Percentiles rank a stretch among this genome's conserved stretches.
Conservation (phyloP, 2,888 invertebrate species). For the Portevinia maculata region DNA sequence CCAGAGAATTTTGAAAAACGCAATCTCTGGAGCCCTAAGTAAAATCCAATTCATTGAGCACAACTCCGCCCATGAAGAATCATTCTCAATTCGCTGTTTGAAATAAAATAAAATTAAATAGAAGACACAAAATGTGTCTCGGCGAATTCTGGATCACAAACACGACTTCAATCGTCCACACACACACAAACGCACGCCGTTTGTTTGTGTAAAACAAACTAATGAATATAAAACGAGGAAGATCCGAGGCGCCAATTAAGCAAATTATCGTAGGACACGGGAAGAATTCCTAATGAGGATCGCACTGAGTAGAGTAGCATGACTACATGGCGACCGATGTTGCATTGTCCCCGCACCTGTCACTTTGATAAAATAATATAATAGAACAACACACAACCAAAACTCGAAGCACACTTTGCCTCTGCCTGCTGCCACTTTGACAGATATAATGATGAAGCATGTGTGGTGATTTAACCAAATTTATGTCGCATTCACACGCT, state of each 20-base stretch:
- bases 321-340: neutral
- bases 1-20: no score
- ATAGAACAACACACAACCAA: constrained; percentile 76
- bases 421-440: constrained; percentile 20
- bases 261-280: constrained; percentile 68
- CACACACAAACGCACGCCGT: constrained; percentile 5
- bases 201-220: constrained; percentile 14
- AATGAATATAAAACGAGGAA: constrained; percentile 48
- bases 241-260: constrained; percentile 70
- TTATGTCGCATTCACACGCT: constrained; percentile 70
- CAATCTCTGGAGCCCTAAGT: neutral
- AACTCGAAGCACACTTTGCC: constrained; percentile 69
- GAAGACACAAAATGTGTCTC: constrained; percentile 34
- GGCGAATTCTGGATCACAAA: constrained; percentile 57
- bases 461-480: constrained; percentile 70
- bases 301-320: neutral
- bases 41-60: no score
- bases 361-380: constrained; percentile 77
- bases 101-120: neutral
- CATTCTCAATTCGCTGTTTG: neutral
- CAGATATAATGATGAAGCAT: constrained; percentile 63
- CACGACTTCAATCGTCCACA: constrained; percentile 44
- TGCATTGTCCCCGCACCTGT: constrained; percentile 70
- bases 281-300: constrained; percentile 67
- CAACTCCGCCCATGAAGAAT: constrained; percentile 8